These are phyloP conservation scores for Anolis apletophallus DNA, from an alignment of 2,797 vertebrate genomes.

Conservation along the genomic window DNA sequence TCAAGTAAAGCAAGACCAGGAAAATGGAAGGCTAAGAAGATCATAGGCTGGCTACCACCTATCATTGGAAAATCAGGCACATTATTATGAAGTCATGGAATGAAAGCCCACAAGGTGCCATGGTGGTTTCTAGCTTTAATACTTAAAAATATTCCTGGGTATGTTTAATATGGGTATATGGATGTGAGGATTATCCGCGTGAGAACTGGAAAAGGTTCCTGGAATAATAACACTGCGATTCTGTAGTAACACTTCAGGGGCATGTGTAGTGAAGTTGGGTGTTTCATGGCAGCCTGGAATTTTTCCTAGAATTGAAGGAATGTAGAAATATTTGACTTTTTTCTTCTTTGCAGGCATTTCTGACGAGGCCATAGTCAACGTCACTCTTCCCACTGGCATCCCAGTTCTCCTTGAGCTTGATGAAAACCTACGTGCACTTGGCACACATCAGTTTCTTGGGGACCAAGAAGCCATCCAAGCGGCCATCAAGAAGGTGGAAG, in stretches of 20 bases:
- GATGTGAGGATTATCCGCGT: background rate
- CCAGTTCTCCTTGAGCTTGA: constrained; percentile 94
- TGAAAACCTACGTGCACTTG: constrained; percentile 86
- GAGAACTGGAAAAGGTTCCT: too few species aligned
- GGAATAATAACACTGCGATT: too few species aligned
- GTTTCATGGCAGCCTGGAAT: background rate
- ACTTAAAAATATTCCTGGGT: background rate
- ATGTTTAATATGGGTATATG: background rate
- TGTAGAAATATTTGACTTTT: background rate
- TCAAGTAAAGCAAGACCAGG: background rate
- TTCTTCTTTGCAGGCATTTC: constrained; percentile 85
- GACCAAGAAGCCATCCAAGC: constrained; percentile 92
- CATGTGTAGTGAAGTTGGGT: too few species aligned
- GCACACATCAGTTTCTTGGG: constrained; percentile 90
- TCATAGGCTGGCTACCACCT: background rate
- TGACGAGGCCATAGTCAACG: constrained; percentile 86
- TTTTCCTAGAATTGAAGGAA: background rate
- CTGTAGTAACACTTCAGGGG: background rate
- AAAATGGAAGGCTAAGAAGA: background rate
- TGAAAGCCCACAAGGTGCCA: background rate
- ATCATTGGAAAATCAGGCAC: background rate
- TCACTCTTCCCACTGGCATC: constrained; percentile 94
- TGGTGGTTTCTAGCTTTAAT: background rate
- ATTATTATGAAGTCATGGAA: background rate
- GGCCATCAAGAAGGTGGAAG: constrained; percentile 96